Base-by-base conservation (phyloP, 1,140 invertebrate genomes). In the Drosophila cardini region DNA sequence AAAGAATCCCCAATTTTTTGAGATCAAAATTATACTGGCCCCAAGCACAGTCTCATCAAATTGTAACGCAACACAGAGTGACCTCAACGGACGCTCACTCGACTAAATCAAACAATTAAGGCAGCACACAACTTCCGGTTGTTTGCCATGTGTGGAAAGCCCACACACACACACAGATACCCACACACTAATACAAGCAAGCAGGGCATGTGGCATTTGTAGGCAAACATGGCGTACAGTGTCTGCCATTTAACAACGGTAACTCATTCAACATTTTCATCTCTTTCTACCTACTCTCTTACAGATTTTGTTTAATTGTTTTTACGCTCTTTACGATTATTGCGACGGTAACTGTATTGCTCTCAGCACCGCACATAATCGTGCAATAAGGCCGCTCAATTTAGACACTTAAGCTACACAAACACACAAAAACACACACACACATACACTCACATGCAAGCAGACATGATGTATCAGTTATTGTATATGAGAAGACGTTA, bases 311-410 rank as follows among this genome's bases (percentile, higher is more conserved):
- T 94, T 95, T 99, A 93, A 97, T 98, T 93, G 95, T 98, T 91
- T 99, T 99, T 94, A 97, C 98, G 63, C 93, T 98, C 82, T 99
- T 99, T 94, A 99, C 98, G 73, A 94, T 99, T 91, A 96, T 98
- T 90, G 98, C 98, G 72, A 99, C 98, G 64, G 95, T 98, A 84
- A 96, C 97, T 67, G 98, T 99, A 90, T 94, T 99, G 76, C 94
- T 97, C 72, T 97, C 97, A 68, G 98, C 98, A 81, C 98, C 98
- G 72, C 98, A 99, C 93, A 98, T 99, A 92, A 98, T 98, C 92
- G 98, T 98, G 92, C 96, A 97, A 94, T 97, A 96, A 95, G 93
- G 74, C 63, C 77, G 68, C 73, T 84, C 67, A 71, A 81, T 76
- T 79, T 87, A 90, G 71, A 71, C 69, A 78, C 68, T 74, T 84